Base-by-base conservation (phyloP, 2,797 vertebrate species). In the Artibeus jamaicensis region DNA sequence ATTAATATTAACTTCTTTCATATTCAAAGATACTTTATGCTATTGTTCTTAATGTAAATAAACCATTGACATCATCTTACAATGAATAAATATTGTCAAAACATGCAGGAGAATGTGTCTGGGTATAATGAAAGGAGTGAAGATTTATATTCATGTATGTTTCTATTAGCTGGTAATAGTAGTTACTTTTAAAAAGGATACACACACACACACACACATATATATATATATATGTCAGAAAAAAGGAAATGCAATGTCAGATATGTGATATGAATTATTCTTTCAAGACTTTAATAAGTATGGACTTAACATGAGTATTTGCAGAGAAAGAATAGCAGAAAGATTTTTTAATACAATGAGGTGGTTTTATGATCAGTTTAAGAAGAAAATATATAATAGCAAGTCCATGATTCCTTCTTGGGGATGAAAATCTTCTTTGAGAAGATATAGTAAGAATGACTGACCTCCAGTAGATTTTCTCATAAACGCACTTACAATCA, bases 31-130 rank as follows among this genome's bases (percentile, higher is more conserved):
- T 3, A 57, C 34, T 55, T 74, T 84, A 12, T 26, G 19, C 44
- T 67, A 73, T 3, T 39, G 4, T 4, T 50, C 16, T 50, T 39
- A n/a, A 90, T 71, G 19, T 44, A 89, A 95, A 74, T 71, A 84
- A 84, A 6, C 21, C 19, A 67, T 53, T 78, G n/a, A 42, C 42
- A 73, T 57, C 55, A 77, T 37, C 16, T 65, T 42, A 5, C 1
- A 68, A 78, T 78, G 42, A 48, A 78, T 81, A 70, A 77, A 89
- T 87, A 77, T 73, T 86, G 34, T 9, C 81, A 93, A 68, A 53
- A 2, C 18, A 22, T 50, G 15, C 1, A 34, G 7, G 68, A 70
- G 6, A 71, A 6, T 59, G 7, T 76, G 42, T 57, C 67, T 5
- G 50, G n/a, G 3, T 34, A 77, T 53, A 89, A 68, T 67, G 19